Evolutionary conservation across 2,797 vertebrate species (phyloP).

Genomic region (Sebastiscus albofasciatus): DNA sequence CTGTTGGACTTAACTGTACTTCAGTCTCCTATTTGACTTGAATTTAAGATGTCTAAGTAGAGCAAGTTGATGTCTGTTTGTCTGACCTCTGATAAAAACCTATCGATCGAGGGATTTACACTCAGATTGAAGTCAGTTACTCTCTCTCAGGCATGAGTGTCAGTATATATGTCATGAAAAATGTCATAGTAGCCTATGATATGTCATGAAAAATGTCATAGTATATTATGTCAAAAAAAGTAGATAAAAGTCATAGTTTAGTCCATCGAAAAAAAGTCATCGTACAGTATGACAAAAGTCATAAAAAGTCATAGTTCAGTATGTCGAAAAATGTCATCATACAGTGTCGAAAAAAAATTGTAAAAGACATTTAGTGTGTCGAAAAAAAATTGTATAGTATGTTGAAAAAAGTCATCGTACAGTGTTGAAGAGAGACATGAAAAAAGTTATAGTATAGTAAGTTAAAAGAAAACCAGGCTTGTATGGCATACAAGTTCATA

Average conservation of each 20-base stretch:
- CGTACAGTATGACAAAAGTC: too few relatives aligned
- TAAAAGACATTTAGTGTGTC: too few relatives aligned
- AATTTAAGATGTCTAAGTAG: conserved; percentile 21
- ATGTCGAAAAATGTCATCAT: too few relatives aligned
- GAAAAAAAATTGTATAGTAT: too few relatives aligned
- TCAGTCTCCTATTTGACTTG: neutral
- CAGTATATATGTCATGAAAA: neutral
- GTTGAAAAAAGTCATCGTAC: rapidly evolving
- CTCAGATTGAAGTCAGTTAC: neutral
- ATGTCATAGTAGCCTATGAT: too few relatives aligned
- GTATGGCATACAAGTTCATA: too few relatives aligned
- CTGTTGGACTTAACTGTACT: neutral
- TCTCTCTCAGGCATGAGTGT: neutral
- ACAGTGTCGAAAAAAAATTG: too few relatives aligned
- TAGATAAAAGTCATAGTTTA: too few relatives aligned
- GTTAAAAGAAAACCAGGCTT: neutral
- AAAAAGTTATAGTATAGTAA: neutral
- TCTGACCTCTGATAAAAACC: neutral
- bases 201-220: too few relatives aligned
- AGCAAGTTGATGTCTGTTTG: neutral
- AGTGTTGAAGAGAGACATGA: neutral
- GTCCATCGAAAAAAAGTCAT: too few relatives aligned
- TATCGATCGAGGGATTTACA: neutral
- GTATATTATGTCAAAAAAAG: too few relatives aligned
- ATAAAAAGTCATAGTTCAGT: too few relatives aligned